Conservation (phyloP, 2,888 invertebrate genomes). For the Entomobrya proxima region DNA sequence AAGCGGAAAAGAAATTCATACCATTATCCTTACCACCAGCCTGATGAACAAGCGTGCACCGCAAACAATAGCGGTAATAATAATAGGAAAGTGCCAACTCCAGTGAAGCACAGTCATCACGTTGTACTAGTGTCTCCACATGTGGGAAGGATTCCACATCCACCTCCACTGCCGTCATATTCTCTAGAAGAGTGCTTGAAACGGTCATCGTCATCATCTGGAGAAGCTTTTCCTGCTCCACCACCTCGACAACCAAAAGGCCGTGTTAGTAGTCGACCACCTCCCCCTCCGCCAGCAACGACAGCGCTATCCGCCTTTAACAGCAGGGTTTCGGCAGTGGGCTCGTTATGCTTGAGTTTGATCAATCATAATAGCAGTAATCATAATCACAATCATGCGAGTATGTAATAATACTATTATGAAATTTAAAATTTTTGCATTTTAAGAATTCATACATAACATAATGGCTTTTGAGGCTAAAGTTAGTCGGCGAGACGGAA, state of each 20-base stretch:
- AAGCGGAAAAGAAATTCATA: slow-evolving; percentile 48
- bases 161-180: slow-evolving; percentile 65
- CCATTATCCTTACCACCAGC: background rate
- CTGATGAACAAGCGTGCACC: background rate
- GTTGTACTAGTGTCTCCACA: slow-evolving; percentile 45
- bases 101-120: background rate
- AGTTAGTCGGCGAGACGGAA: no score
- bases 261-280: slow-evolving; percentile 20
- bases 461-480: no score
- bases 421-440: background rate
- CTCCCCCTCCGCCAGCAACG: slow-evolving; percentile 24
- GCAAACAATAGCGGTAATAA: slow-evolving; percentile 2
- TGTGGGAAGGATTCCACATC: slow-evolving; percentile 38
- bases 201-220: background rate
- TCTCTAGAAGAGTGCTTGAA: slow-evolving; percentile 40
- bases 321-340: slow-evolving; percentile 45
- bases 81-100: slow-evolving; percentile 42
- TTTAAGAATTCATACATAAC: no score
- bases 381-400: slow-evolving; percentile 38
- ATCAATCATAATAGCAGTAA: slow-evolving; percentile 18
- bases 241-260: slow-evolving; percentile 27
- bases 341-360: slow-evolving; percentile 57
- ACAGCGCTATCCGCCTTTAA: slow-evolving; percentile 13
- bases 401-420: no score
- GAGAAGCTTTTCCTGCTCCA: slow-evolving; percentile 49